Percentiles rank a stretch among this genome's conserved stretches.
Evolutionary conservation across 2,888 invertebrate genomes (phyloP).

Genomic region (Idaea dimidiata): DNA sequence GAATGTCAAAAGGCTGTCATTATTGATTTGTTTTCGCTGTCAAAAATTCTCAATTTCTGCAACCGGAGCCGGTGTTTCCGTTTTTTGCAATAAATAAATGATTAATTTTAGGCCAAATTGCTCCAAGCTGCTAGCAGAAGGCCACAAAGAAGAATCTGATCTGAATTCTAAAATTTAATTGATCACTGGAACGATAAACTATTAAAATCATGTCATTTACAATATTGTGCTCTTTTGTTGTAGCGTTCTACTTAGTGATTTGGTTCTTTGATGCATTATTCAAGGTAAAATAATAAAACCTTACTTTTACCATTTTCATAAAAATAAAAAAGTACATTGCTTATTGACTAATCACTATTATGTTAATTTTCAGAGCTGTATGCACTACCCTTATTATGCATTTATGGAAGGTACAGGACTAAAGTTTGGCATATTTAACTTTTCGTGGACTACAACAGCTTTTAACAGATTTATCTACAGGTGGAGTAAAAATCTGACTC

Average conservation of each 20-base stretch:
- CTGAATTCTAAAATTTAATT: neutral
- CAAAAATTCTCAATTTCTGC: neutral
- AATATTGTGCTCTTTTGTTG: slow-evolving; percentile 81
- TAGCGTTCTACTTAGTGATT: slow-evolving; percentile 84
- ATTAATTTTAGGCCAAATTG: too few relatives aligned
- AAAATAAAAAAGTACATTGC: neutral
- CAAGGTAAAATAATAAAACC: slow-evolving; percentile 79
- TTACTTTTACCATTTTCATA: neutral
- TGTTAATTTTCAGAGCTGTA: slow-evolving; percentile 85
- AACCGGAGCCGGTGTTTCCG: neutral
- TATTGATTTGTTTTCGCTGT: neutral
- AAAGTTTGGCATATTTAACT: slow-evolving; percentile 84
- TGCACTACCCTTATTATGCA: slow-evolving; percentile 89
- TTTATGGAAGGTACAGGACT: slow-evolving; percentile 89
- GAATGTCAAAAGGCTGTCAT: neutral
- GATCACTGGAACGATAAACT: neutral
- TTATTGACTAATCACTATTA: neutral
- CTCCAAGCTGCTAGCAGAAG: too few relatives aligned
- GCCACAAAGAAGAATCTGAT: too few relatives aligned
- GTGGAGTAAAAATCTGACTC: slow-evolving; percentile 84
- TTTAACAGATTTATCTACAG: slow-evolving; percentile 88
- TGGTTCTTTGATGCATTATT: slow-evolving; percentile 92
- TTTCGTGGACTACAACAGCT: slow-evolving; percentile 89
- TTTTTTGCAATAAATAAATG: too few relatives aligned
- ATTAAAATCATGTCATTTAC: slow-evolving; percentile 82